A percentile compares a stretch with the other conserved stretches of the same genome.
Evolutionary conservation across 2,797 vertebrate genomes (phyloP).

Genomic region (Pyrocephalus nanus): DNA sequence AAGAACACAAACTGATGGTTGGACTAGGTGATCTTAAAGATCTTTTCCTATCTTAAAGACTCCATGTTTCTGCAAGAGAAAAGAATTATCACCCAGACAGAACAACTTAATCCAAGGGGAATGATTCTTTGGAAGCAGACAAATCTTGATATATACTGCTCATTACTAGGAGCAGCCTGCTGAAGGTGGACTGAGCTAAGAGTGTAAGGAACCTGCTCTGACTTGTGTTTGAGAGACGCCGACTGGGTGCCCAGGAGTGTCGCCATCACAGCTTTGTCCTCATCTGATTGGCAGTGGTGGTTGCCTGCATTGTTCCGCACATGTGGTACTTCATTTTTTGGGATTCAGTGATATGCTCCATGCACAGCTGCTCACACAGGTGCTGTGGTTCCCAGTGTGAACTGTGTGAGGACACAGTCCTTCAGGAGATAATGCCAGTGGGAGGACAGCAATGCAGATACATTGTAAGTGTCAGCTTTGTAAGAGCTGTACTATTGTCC

Average conservation of each 20-base stretch:
- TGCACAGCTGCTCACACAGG: rapidly evolving
- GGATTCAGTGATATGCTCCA: background rate
- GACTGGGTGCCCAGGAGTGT: background rate
- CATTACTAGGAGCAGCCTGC: background rate
- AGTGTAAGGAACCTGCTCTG: background rate
- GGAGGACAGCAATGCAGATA: background rate
- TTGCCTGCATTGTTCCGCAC: background rate
- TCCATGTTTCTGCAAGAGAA: background rate
- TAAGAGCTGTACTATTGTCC: background rate
- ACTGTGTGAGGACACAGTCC: background rate
- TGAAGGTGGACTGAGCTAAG: background rate
- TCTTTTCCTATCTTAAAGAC: background rate
- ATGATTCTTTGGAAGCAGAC: background rate
- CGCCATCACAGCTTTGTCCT: background rate
- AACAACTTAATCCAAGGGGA: background rate
- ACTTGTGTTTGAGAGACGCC: background rate
- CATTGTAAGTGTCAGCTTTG: background rate
- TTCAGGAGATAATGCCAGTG: background rate
- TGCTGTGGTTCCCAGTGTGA: background rate
- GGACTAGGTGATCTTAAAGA: background rate
- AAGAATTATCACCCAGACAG: background rate
- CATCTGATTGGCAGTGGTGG: rapidly evolving
- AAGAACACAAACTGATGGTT: background rate
- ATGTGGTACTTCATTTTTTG: rapidly evolving
- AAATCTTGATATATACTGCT: background rate